Base-by-base conservation (phyloP, 1,140 invertebrate species). In the Drosophila littoralis region DNA sequence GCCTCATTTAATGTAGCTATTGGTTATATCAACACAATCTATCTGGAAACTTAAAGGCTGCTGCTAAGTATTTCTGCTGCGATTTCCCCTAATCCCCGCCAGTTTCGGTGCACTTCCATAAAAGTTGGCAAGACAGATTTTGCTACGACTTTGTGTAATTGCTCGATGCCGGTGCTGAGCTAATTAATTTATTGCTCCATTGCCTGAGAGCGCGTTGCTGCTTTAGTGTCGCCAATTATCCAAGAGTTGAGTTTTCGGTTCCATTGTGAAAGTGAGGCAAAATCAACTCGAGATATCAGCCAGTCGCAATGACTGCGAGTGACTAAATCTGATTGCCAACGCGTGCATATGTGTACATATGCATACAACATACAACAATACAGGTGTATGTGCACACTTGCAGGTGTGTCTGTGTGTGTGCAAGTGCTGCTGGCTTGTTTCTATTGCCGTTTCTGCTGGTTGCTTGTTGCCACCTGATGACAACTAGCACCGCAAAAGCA, bases 101-200 rank as follows among this genome's bases (percentile, higher is more conserved):
- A 36, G 50, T 52, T 57, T 28, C 12, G 1, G 6, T 40, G 54
- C 15, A 48, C 13, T 12, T 60, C 17, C 46, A 42, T 51, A 15
- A 48, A 28, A 15, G 15, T 36, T 68, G 35, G 10, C 10, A 45
- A 7, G 22, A 43, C 15, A 54, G 60, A 59, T 68, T 48, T 50
- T n/a, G 50, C 13, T 58, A 13, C 52, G 32, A 55, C 50, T 66
- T 72, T 58, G 45, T 50, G 66, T 69, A 72, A 79, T 71, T 78
- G 68, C 52, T 32, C 33, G 42, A 46, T 60, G 55, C 51, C 57
- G 67, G 46, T 52, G 74, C 48, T 72, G 74, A 64, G 69, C 43
- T 77, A 79, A 79, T 79, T 79, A 69, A 79, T 77, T 79, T 79
- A 63, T 79, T 79, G 68, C 77, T 55, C 68, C 74, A 79, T 79